Evolutionary conservation across 2,113 vertebrate species (phyloP), one percentile per base, ranked within the genome.

Genomic region (Myodes glareolus): DNA sequence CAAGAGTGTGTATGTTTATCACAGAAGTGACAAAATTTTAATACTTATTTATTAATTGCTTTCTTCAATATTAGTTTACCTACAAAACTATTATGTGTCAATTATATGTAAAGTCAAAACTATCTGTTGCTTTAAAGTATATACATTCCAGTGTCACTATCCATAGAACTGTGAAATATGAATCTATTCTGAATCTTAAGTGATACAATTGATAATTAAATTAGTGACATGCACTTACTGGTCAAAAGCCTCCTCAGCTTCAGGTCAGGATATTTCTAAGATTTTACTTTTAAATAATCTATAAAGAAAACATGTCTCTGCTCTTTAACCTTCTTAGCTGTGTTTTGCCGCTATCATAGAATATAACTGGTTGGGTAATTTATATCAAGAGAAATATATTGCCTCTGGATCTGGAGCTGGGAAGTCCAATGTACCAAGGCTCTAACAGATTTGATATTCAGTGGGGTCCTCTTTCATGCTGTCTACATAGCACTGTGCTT

Each of bases 31-130:
- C 55, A 63, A 5, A 61, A 17, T 63, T 90, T 77, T 93, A 88
- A 61, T 75, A 45, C 45, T 84, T 10, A 82, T 92, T 78, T 50
- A 76, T 84, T 81, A 21, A 86, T 33, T 88, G 0, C 87, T 92
- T 82, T 42, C 4, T 85, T 94, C 10, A 55, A n/a, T 75, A 76
- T 72, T 47, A 95, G 75, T 90, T 93, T 2, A 77, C 2, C 80
- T 13, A 88, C 17, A 95, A 65, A 90, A 81, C 45, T 90, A 73
- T 92, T 87, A 31, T 94, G 36, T 27, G 33, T 36, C 94, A 89
- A 23, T 75, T 77, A 58, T 76, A 55, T 55, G 61, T 36, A 94
- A 90, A 67, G 52, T 50, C 8, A 52, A 94, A 97, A n/a, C 73
- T 70, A 5, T 7, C 17, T 52, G 5, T 91, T 42, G 47, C 10